These are phyloP conservation scores for Turnix velox DNA, from an alignment of 2,113 vertebrate species.

Conservation along the genomic window DNA sequence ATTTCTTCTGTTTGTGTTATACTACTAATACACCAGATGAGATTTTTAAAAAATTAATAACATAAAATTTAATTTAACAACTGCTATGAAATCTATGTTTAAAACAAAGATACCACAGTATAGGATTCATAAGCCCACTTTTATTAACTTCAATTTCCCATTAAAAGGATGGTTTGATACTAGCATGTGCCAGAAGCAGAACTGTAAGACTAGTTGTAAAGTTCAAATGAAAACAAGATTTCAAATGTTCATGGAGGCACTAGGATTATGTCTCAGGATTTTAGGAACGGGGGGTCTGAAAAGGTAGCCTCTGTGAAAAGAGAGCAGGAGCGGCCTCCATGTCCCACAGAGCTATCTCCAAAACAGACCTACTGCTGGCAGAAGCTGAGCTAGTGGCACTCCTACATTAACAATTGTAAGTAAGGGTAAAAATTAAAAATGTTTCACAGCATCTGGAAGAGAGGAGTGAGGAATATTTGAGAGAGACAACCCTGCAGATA, in stretches of 20 bases:
- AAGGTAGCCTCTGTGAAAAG: not conserved
- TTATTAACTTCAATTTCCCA: not conserved
- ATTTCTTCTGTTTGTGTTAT: not conserved
- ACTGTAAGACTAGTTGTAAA: not conserved
- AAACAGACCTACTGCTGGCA: not conserved
- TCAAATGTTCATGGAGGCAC: not conserved
- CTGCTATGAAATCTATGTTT: not conserved
- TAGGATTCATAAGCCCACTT: not conserved
- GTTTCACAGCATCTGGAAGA: not conserved
- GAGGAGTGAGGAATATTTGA: not conserved
- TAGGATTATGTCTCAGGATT: not conserved
- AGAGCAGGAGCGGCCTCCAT: not conserved
- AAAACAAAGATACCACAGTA: not conserved
- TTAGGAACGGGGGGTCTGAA: not conserved
- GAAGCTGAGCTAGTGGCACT: not conserved
- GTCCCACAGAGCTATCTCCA: accelerated
- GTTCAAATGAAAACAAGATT: not conserved
- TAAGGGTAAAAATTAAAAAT: not conserved
- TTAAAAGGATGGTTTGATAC: not conserved
- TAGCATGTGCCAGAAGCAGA: not conserved
- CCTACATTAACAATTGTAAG: not conserved
- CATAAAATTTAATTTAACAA: not conserved
- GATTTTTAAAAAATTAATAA: not conserved
- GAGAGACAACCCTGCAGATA: not conserved
- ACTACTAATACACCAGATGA: not conserved